Conservation (phyloP, 2,113 vertebrate species). For the Hippoglossus stenolepis region DNA sequence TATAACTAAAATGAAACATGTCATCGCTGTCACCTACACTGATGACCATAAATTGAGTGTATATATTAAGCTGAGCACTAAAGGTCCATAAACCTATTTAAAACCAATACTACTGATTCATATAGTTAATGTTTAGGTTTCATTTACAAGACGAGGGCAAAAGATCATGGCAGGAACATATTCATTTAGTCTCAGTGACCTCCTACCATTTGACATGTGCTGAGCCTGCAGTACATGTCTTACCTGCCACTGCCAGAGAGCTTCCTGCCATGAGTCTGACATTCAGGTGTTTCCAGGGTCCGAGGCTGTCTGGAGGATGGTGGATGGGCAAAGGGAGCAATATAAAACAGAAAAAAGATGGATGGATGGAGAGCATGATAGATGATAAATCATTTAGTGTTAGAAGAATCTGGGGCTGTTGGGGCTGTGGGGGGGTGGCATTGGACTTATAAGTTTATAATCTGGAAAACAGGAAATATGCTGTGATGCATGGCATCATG, state of each 20-base stretch:
- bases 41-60: background rate
- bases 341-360: slow-evolving; percentile 64
- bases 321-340: slow-evolving; percentile 79
- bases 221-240: slow-evolving; percentile 72
- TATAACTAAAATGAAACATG: background rate
- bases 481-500: slow-evolving; percentile 61
- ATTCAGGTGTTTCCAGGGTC: slow-evolving; percentile 92
- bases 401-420: slow-evolving; percentile 40
- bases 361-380: slow-evolving; percentile 48
- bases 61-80: background rate
- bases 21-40: background rate
- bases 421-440: slow-evolving; percentile 22
- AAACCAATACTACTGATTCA: background rate
- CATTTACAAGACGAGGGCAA: background rate
- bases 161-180: background rate
- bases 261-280: slow-evolving; percentile 91
- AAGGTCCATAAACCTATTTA: background rate
- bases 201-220: slow-evolving; percentile 48
- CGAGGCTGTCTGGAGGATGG: slow-evolving; percentile 92
- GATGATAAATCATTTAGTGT: slow-evolving; percentile 56
- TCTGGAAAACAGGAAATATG: slow-evolving; percentile 61
- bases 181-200: background rate
- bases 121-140: background rate
- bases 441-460: slow-evolving; percentile 62
- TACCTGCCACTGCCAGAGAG: slow-evolving; percentile 92